Evolutionary conservation across 1,140 invertebrate species (phyloP), one percentile per base, ranked within the genome.

Genomic region (Megalonaias nervosa): DNA sequence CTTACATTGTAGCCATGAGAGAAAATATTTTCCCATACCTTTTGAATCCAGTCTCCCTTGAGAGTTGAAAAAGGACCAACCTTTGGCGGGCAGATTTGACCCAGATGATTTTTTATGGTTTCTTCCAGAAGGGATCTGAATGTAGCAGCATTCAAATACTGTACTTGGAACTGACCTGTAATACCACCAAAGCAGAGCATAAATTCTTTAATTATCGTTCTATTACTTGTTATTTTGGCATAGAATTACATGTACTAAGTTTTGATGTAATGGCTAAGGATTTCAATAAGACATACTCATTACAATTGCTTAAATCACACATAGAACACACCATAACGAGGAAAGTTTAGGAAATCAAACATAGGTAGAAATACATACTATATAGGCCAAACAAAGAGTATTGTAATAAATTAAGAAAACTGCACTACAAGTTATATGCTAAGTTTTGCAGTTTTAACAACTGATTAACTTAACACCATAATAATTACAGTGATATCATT

Each of bases 21-120:
- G 4, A 72, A 13, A 64, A 72, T 17, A 31, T 56, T 19, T 72
- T 65, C 13, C 71, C 71, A 72, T 5, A 72, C 60, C 15, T 48
- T 31, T 14, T 64, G 5, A 6, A 65, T 26, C 71, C 71, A 72
- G 21, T 64, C 61, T 13, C 13, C 17, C 48, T 3, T 65, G 38
- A 72, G 61, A 1, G 5, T 0, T 15, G 71, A 60, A 38, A 16
- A 31, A 13, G 9, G 11, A 19, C 26, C 60, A 13, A 71, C n/a
- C 38, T 60, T 23, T 11, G 1, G 31, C 3, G 23, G 12, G 3
- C 16, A 9, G 21, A 0, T 11, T 21, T 56, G 19, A n/a, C 68
- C 21, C 0, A 69, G 58, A 69, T 69, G 67, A 58, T 11, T 38
- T 16, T 58, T n/a, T n/a, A 69, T 12, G 11, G 67, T 69, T n/a